Evolutionary conservation across 2,113 vertebrate species (phyloP), one percentile per base, ranked within the genome.

Genomic region (Aphelocoma coerulescens): DNA sequence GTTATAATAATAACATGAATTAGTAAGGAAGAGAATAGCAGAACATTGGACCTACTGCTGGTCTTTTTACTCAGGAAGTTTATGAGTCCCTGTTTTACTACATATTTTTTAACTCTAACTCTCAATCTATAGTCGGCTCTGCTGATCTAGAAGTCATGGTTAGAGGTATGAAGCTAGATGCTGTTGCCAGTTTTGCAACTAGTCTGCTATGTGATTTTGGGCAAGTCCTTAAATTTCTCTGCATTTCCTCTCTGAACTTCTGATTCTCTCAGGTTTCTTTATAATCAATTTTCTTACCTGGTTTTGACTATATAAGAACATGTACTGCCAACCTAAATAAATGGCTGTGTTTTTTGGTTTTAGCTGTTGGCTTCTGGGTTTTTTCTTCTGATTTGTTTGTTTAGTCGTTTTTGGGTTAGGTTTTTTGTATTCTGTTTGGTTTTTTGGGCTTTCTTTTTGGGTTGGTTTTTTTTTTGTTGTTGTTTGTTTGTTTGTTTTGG

Each of bases 291-390:
- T 51, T 81, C 30, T 66, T 90, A 11, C 3, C 30, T 73, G 17
- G 0, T 72, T 80, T 76, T 55, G 22, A 43, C 7, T 7, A 24
- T 10, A 12, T 32, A 59, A 55, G 5, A 39, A 18, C 8, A 77
- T 9, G 4, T 28, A 77, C 66, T 48, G 4, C 3, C 16, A 48
- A 44, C 10, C 3, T 30, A 58, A 69, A 69, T 2, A 52, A 76
- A 52, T 35, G 14, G 1, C 3, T 62, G 6, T 49, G 14, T 1
- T 3, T 33, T 69, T 18, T 1, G 1, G 0, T 1, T 20, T 81
- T 33, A 35, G 9, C 59, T 72, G 6, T 22, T 44, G 16, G 1
- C 9, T 46, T 89, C 22, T 20, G 7, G 4, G 13, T 11, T 4
- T 26, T 32, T 33, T 39, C 9, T 22, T n/a, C 3, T 12, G 6